A percentile compares a stretch with the other conserved stretches of the same genome.
These are phyloP conservation scores for Sarcophaga caerulescens DNA, from an alignment of 2,888 invertebrate genomes.

Conservation along the genomic window DNA sequence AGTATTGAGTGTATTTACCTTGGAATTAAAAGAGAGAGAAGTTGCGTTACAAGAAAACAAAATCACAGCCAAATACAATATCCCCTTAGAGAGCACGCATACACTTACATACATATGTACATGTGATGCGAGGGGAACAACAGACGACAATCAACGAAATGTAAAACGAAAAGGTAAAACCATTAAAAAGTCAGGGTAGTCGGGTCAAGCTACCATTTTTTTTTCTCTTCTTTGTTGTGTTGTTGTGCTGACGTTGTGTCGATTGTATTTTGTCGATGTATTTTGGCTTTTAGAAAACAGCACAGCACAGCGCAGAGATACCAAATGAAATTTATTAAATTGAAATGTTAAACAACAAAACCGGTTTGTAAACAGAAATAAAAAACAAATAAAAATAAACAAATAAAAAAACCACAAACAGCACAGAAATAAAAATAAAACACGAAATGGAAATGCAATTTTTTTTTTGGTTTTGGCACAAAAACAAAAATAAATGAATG, in stretches of 20 bases:
- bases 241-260: conserved; percentile 11
- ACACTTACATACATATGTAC: no score
- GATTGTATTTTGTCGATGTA: conserved; percentile 8
- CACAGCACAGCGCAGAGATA: neutral
- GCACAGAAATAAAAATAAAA: conserved; percentile 27
- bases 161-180: conserved; percentile 12
- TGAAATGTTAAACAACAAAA: conserved; percentile 53
- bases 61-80: conserved; percentile 7
- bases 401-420: conserved; percentile 3
- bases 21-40: neutral
- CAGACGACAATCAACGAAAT: neutral
- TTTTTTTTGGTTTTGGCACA: conserved; percentile 5
- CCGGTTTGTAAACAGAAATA: conserved; percentile 43
- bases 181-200: conserved; percentile 53
- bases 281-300: neutral
- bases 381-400: neutral
- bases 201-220: conserved; percentile 53
- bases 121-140: neutral
- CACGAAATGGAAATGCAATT: conserved; percentile 29
- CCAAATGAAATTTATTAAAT: conserved; percentile 29
- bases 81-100: no score
- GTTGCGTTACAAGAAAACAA: conserved; percentile 1
- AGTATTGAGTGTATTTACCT: neutral
- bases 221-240: conserved; percentile 6
- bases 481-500: neutral